Percentiles rank a stretch among this genome's conserved stretches.
Evolutionary conservation across 1,140 invertebrate genomes (phyloP).

Genomic region (Pogonognathellus flavescens): DNA sequence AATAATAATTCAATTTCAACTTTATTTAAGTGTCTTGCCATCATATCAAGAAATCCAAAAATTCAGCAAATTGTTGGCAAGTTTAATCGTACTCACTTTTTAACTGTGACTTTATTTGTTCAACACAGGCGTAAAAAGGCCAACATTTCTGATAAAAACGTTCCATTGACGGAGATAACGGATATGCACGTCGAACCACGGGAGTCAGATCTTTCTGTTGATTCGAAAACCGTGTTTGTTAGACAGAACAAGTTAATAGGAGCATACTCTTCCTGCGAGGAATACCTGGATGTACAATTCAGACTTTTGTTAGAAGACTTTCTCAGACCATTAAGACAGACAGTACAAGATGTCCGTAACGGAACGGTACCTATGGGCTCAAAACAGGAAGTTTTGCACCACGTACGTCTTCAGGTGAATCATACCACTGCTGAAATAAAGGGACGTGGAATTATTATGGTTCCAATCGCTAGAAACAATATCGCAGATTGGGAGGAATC

Average conservation of each 20-base stretch:
- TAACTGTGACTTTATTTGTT: neutral
- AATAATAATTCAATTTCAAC: neutral
- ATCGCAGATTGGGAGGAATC: neutral
- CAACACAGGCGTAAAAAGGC: neutral
- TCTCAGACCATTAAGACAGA: conserved; percentile 74
- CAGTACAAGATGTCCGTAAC: conserved; percentile 70
- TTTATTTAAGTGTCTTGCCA: too few species aligned
- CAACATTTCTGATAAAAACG: neutral
- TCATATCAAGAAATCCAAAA: neutral
- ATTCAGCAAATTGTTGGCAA: too few species aligned
- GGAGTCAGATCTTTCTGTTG: neutral
- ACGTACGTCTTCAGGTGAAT: neutral
- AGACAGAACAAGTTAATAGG: conserved; percentile 70
- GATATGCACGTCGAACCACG: neutral
- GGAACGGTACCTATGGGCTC: neutral
- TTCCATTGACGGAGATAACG: neutral
- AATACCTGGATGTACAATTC: too few species aligned
- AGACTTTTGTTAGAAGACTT: conserved; percentile 79
- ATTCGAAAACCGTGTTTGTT: conserved; percentile 67
- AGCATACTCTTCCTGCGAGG: conserved; percentile 70
- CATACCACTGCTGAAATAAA: neutral
- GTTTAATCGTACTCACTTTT: too few species aligned
- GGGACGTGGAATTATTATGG: neutral
- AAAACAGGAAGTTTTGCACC: neutral
- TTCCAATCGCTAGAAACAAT: neutral